Evolutionary conservation across 2,888 invertebrate species (phyloP), one percentile per base, ranked within the genome.

Genomic region (Malachius bipustulatus): DNA sequence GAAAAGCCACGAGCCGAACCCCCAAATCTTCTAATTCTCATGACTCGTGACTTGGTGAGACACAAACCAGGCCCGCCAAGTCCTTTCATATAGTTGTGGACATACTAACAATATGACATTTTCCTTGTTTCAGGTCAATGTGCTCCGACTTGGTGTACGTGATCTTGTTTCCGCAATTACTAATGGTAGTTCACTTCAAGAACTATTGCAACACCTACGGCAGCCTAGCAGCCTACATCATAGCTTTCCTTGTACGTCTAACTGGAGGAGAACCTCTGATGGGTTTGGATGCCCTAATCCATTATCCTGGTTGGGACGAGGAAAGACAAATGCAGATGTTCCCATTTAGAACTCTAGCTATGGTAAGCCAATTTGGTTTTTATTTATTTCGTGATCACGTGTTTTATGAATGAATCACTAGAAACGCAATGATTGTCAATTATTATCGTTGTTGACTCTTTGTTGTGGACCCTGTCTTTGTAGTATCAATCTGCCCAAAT

Each of bases 101-200:
- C n/a, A n/a, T n/a, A 16, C 11, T 14, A 27, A 15, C 9, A 12
- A 14, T 32, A 19, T 33, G 29, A n/a, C n/a, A n/a, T 19, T 35
- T 30, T 27, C 24, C 15, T 48, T 38, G 11, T 51, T 44, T 0
- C 62, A 84, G 84, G 83, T 94, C 91, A 43, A 85, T 98, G 77
- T 97, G 97, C 66, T 94, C 96, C 30, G 98, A 98, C 66, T 71
- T 98, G 59, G 96, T 98, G 46, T 98, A 96, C 71, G 94, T 96
- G 48, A 93, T 98, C 57, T 76, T 98, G 48, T 98, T 98, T 65
- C 97, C 98, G 1, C 98, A 94, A 66, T 77, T 98, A 13, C 72
- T 96, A 51, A 93, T 93, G 81, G 97, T 97, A 49, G 93, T 98
- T 13, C 94, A 97, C 67, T 87, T 93, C 66, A 83, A 87, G 62